Conservation (phyloP, 1,140 invertebrate genomes). For the Steinernema feltiae region DNA sequence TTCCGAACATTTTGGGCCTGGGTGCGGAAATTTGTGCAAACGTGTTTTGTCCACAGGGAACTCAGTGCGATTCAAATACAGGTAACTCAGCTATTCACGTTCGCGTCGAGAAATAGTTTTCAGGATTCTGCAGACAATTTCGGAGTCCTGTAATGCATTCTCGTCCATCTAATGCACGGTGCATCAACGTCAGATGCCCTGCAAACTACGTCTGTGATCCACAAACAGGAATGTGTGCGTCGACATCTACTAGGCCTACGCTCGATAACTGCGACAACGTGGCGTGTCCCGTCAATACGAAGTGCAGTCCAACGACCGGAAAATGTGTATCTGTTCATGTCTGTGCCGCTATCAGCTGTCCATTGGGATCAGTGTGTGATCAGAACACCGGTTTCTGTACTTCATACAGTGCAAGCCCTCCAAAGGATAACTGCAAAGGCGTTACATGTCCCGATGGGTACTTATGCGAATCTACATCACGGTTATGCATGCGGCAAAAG, state of each 20-base stretch:
- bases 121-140: neutral
- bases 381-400: neutral
- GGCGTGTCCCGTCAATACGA: neutral
- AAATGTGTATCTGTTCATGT: neutral
- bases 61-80: neutral
- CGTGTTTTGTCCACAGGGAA: neutral
- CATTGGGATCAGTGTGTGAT: neutral
- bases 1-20: neutral
- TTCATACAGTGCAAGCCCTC: neutral
- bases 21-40: neutral
- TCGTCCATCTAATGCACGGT: neutral
- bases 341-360: constrained; percentile 5
- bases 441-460: neutral
- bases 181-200: neutral
- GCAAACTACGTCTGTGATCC: neutral
- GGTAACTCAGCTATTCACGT: neutral
- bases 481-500: neutral
- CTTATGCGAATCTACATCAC: neutral
- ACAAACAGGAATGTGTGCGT: neutral
- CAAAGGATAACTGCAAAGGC: neutral
- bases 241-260: neutral
- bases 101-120: neutral
- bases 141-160: neutral
- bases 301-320: neutral
- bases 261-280: neutral